Evolutionary conservation across 2,797 vertebrate genomes (phyloP), one percentile per base, ranked within the genome.

Genomic region (Geotrypetes seraphini): DNA sequence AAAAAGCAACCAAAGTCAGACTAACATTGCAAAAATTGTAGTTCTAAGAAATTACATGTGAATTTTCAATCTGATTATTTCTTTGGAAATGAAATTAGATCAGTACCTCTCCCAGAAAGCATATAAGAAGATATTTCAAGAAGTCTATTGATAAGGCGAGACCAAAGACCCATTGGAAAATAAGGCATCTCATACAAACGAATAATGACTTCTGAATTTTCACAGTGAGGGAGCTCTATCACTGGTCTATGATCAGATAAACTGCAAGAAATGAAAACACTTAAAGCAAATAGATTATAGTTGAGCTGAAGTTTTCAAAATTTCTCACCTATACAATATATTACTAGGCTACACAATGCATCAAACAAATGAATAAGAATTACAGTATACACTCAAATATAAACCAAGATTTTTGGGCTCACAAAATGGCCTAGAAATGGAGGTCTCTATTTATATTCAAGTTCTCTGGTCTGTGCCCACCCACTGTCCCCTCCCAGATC

Each of bases 161-260:
- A 89, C 96, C 96, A 99, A 73, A 86, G 97, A 42, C 91, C 96
- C 91, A 98, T 90, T 15, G 96, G 96, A 63, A 97, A 96, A 55
- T 96, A 96, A 0, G 96, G 93, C 92, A 96, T 93, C 76, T 96
- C 92, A 31, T 96, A 99, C 2, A 94, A 73, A 33, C 96, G 85
- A 44, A 97, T 65, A 5, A 96, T 91, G 31, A 95, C 72, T 74
- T 97, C 92, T 0, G 92, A 96, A 66, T 94, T 92, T 78, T 96
- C 91, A 66, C 85, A 90, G 60, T 96, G 90, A 4, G 93, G 93
- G 39, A 98, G 79, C 31, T 98, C 92, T 31, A 99, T 89, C 18
- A 85, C 84, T 3, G 96, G 96, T 26, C 85, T 83, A 49, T 90
- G 79, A 58, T 91, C 83, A 36, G 91, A 85, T 41, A 99, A 76